Evolutionary conservation across 2,797 vertebrate genomes (phyloP).

Genomic region (Halcyon chelicuti): DNA sequence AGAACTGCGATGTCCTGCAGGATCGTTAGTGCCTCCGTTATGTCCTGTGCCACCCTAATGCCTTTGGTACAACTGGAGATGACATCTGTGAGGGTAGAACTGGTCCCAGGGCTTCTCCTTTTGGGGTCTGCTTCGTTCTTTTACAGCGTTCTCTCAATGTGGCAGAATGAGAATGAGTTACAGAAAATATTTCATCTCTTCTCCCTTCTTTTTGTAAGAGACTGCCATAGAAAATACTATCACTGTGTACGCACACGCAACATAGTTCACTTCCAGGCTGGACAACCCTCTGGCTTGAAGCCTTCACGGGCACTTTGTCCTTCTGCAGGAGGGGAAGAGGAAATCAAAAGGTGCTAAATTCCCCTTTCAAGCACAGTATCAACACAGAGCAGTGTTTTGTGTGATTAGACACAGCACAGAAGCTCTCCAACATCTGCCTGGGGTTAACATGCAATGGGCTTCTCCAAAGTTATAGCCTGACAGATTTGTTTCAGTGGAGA

Average conservation of each 20-base stretch:
- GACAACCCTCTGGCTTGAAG: background rate
- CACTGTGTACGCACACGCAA: background rate
- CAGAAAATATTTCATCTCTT: background rate
- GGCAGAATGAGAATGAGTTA: background rate
- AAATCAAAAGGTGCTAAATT: background rate
- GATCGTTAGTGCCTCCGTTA: background rate
- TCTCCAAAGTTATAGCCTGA: background rate
- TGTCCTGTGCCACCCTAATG: background rate
- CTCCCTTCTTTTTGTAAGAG: background rate
- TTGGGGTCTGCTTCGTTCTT: background rate
- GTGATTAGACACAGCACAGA: background rate
- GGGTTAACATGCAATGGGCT: background rate
- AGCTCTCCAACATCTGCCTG: background rate
- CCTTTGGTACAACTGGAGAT: background rate
- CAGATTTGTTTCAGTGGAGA: background rate
- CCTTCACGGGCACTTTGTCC: background rate
- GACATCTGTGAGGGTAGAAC: background rate
- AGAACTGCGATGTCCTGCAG: background rate
- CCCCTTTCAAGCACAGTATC: background rate
- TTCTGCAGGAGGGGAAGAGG: background rate
- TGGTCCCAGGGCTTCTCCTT: background rate
- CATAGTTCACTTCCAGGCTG: background rate
- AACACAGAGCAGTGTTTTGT: background rate
- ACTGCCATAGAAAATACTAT: background rate
- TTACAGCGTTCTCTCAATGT: background rate